Evolutionary conservation across 2,888 invertebrate genomes (phyloP), one percentile per base, ranked within the genome.

Genomic region (Stenurella melanura): DNA sequence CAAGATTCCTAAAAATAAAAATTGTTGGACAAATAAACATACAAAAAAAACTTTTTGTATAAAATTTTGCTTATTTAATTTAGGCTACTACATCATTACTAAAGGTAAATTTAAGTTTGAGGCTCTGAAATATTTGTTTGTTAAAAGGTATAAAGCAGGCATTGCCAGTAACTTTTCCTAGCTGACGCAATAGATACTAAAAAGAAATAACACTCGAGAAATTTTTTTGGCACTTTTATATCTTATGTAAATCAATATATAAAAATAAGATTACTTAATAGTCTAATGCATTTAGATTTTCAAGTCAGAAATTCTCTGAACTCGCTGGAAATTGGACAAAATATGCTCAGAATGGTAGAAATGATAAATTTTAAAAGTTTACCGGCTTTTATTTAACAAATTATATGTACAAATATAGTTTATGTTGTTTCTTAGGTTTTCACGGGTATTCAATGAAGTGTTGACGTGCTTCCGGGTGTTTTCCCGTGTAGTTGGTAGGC

Each of bases 1-100:
- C 50, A 50, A n/a, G 15, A n/a, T 50, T 50, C n/a, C n/a, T 50
- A n/a, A n/a, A 50, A n/a, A n/a, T 42, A 42, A 50, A 50, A 50
- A 50, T 50, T 50, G 50, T 15, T n/a, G n/a, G 12, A 50, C 12
- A 50, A 50, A 50, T 50, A 50, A 50, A 50, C 50, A n/a, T 0
- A n/a, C 5, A n/a, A 50, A 50, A 42, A 50, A n/a, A 4, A n/a
- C 3, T 15, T 50, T 50, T 50, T n/a, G 50, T 50, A 50, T 15
- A 50, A n/a, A 50, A 50, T 17, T 50, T 50, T 50, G n/a, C 50
- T 50, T 50, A 50, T 50, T 50, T 50, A n/a, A 50, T 50, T n/a
- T n/a, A n/a, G 50, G 15, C 12, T 17, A 50, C 50, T 50, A 50
- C 50, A 50, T n/a, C 50, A 50, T 50, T 50, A 50, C 50, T 50